A percentile compares a stretch with the other conserved stretches of the same genome.
phyloP scores from a whole-genome alignment of 2,113 vertebrate species.

The Pseudolaguvia tuberculata region DNA sequence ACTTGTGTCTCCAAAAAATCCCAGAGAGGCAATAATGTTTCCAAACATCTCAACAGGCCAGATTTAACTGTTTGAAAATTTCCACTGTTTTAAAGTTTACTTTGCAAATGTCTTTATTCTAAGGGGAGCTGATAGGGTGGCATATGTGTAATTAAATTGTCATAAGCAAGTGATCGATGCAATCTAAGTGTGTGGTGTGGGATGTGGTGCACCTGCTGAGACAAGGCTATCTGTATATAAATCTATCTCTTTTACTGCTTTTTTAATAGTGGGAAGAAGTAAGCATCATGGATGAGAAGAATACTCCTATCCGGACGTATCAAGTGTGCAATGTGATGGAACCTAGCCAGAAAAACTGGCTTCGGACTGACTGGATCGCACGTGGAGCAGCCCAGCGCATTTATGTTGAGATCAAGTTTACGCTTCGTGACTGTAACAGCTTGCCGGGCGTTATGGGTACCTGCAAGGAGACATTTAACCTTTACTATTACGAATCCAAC shows the following conservation, averaged over 20 bases:
- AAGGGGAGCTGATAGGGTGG: conserved; percentile 1
- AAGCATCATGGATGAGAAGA: conserved; percentile 76
- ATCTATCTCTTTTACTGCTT: conserved; percentile 36
- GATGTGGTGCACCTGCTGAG: conserved; percentile 38
- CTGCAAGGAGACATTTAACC: conserved; percentile 99
- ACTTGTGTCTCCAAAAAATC: conserved; percentile 5
- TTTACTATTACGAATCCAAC: conserved; percentile 96
- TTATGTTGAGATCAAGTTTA: conserved; percentile 98
- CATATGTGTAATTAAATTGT: conserved; percentile 44
- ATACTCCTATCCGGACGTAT: conserved; percentile 72
- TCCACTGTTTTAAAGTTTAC: background rate
- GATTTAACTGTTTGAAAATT: background rate
- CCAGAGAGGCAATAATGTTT: conserved; percentile 13
- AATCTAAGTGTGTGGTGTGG: conserved; percentile 24
- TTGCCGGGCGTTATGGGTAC: conserved; percentile 95
- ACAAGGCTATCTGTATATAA: conserved; percentile 14
- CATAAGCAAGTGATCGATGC: conserved; percentile 38
- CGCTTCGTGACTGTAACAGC: conserved; percentile 95
- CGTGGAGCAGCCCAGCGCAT: conserved; percentile 91
- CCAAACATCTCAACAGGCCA: conserved; percentile 20
- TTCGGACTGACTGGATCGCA: conserved; percentile 96
- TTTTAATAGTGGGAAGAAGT: conserved; percentile 71
- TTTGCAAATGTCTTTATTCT: conserved; percentile 12
- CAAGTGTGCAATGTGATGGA: conserved; percentile 98
- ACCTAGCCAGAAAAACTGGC: conserved; percentile 95